phyloP scores from a whole-genome alignment of 2,888 invertebrate species.

The Andrena minutula region DNA sequence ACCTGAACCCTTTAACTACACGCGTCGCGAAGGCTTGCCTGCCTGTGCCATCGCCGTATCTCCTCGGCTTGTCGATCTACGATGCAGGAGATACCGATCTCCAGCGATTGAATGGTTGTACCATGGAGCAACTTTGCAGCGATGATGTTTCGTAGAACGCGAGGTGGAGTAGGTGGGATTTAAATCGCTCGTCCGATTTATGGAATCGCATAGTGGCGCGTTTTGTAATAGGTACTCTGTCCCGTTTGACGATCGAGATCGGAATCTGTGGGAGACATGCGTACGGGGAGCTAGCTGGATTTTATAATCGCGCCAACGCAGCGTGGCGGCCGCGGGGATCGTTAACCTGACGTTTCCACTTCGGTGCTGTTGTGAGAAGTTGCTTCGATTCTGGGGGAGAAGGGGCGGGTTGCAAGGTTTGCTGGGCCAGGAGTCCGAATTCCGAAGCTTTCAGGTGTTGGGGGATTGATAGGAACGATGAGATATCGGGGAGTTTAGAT shows the following conservation, averaged over 20 bases:
- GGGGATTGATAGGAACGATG: neutral
- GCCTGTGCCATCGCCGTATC: constrained; percentile 15
- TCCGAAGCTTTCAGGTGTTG: neutral
- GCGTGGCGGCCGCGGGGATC: constrained; percentile 31
- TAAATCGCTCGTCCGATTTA: constrained; percentile 22
- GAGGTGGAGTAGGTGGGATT: neutral
- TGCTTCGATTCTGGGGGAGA: constrained; percentile 11
- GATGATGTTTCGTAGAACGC: too few relatives aligned
- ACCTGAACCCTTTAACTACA: constrained; percentile 38
- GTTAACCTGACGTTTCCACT: constrained; percentile 29
- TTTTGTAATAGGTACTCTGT: constrained; percentile 25
- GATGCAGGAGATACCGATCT: constrained; percentile 31
- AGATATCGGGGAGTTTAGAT: neutral
- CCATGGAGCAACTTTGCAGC: too few relatives aligned
- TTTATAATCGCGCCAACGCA: constrained; percentile 40
- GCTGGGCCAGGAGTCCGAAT: neutral
- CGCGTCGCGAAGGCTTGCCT: constrained; percentile 33
- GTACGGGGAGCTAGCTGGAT: constrained; percentile 25
- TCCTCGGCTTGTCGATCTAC: neutral
- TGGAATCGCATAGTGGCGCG: neutral
- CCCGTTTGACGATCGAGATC: constrained; percentile 40
- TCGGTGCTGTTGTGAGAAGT: constrained; percentile 22
- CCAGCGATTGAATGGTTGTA: too few relatives aligned
- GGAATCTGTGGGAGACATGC: constrained; percentile 33
- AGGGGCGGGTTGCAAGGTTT: neutral